A percentile compares a stretch with the other conserved stretches of the same genome.
phyloP scores from a whole-genome alignment of 2,797 vertebrate species.

The Acrocephalus scirpaceus region DNA sequence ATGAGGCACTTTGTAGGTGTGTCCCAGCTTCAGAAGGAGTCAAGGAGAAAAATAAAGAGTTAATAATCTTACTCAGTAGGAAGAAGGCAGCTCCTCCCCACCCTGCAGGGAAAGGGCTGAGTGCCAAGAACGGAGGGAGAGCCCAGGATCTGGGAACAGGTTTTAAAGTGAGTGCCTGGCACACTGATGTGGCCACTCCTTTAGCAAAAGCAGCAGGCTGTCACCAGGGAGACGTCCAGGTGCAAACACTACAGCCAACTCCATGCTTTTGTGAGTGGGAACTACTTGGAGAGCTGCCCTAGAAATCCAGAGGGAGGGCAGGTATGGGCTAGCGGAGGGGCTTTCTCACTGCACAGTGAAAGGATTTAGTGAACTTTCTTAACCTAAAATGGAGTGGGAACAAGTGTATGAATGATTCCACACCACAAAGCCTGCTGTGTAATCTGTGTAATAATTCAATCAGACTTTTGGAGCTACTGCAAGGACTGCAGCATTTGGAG shows the following conservation, averaged over 20 bases:
- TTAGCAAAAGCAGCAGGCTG: background rate
- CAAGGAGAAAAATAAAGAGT: background rate
- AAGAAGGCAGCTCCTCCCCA: constrained; percentile 13
- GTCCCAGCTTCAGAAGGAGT: background rate
- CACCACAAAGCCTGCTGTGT: background rate
- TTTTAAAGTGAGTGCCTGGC: background rate
- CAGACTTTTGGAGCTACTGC: background rate
- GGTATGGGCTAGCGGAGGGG: background rate
- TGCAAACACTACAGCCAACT: background rate
- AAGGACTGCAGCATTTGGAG: background rate
- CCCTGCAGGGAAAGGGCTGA: background rate
- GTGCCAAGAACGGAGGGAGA: background rate
- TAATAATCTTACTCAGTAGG: background rate
- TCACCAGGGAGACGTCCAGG: background rate
- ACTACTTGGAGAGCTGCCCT: background rate
- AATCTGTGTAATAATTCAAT: background rate
- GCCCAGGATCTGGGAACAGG: background rate
- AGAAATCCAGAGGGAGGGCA: background rate
- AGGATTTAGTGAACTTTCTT: background rate
- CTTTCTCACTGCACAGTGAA: background rate
- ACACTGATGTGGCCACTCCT: background rate
- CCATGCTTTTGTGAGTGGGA: background rate
- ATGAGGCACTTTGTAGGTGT: constrained; percentile 5
- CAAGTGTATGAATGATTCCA: background rate
- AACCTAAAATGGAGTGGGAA: background rate